Conservation (phyloP, 2,113 vertebrate species). For the Barbus barbus region DNA sequence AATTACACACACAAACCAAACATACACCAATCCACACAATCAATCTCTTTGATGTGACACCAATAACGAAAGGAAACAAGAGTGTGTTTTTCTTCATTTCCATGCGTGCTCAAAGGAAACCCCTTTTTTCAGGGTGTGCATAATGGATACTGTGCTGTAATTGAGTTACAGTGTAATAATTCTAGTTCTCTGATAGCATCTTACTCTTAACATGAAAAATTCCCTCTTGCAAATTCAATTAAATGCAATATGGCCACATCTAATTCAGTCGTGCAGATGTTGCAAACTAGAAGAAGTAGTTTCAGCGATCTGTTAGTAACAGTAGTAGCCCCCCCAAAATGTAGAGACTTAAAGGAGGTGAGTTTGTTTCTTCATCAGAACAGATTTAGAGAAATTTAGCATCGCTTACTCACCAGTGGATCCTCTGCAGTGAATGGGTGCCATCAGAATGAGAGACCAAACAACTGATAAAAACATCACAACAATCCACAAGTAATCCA, state of each 20-base stretch:
- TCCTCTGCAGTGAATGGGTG: too few relatives aligned
- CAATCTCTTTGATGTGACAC: conserved; percentile 41
- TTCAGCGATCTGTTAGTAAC: not conserved
- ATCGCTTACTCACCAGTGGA: too few relatives aligned
- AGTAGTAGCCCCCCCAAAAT: not conserved
- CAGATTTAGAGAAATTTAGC: too few relatives aligned
- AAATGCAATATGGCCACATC: conserved; percentile 22
- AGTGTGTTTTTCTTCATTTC: conserved; percentile 16
- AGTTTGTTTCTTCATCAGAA: too few relatives aligned
- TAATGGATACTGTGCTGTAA: conserved; percentile 4
- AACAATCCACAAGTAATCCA: too few relatives aligned
- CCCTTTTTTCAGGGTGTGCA: not conserved
- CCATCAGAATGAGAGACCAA: too few relatives aligned
- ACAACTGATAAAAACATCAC: too few relatives aligned
- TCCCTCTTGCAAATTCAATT: conserved; percentile 15
- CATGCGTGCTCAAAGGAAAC: conserved; percentile 20
- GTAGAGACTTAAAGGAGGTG: not conserved
- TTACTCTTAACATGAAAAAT: conserved; percentile 13
- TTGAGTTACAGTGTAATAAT: conserved; percentile 22
- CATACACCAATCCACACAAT: not conserved
- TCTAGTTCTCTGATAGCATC: conserved; percentile 10
- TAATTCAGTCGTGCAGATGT: not conserved
- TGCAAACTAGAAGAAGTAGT: not conserved
- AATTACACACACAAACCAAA: conserved; percentile 37
- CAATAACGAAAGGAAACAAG: not conserved